phyloP scores from a whole-genome alignment of 2,797 vertebrate genomes.

The Rhinella marina region DNA sequence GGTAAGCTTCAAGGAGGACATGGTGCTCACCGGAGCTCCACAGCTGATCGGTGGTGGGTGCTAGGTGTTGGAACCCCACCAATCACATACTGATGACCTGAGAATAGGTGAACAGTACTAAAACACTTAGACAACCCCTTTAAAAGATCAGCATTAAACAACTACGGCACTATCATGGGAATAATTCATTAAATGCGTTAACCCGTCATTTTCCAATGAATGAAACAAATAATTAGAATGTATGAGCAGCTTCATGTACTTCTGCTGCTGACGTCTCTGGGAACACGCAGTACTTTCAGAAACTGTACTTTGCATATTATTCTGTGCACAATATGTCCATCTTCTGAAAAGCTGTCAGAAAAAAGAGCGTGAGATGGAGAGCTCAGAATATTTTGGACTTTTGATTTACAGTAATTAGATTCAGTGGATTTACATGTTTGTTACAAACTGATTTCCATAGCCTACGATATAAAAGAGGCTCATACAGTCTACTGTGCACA shows the following conservation, averaged over 20 bases:
- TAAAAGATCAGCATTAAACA: no score
- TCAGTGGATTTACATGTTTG: not conserved
- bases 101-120: no score
- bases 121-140: no score
- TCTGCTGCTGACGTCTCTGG: slow-evolving; percentile 9
- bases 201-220: not conserved
- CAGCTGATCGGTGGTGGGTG: no score
- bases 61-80: no score
- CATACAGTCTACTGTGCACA: not conserved
- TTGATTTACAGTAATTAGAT: slow-evolving; percentile 13
- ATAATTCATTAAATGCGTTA: no score
- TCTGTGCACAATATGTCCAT: slow-evolving; percentile 15
- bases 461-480: not conserved
- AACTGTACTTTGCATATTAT: slow-evolving; percentile 15
- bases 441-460: not conserved
- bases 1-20: no score
- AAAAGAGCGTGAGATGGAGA: not conserved
- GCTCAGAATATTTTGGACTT: not conserved
- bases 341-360: slow-evolving; percentile 8
- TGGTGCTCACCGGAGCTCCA: no score
- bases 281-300: not conserved
- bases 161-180: no score
- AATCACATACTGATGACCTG: no score
- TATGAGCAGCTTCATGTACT: slow-evolving; percentile 25
- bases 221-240: slow-evolving; percentile 22